Conservation (phyloP, 2,888 invertebrate genomes). For the Chorisops tibialis region DNA sequence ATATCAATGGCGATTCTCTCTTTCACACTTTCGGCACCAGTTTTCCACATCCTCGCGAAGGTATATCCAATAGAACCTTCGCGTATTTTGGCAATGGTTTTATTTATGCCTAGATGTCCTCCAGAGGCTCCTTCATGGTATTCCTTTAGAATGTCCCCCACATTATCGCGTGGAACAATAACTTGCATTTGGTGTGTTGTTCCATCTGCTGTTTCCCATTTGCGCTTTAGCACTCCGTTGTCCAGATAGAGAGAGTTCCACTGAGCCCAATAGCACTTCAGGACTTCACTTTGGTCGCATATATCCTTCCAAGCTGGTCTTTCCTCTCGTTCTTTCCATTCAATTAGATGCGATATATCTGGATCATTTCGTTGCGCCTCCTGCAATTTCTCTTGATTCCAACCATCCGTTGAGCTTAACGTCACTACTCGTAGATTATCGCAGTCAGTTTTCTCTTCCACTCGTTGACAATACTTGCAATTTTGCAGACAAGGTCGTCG, state of each 20-base stretch:
- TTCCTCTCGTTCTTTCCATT: not conserved
- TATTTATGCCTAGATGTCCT: slow-evolving; percentile 37
- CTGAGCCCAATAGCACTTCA: slow-evolving; percentile 17
- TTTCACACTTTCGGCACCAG: slow-evolving; percentile 9
- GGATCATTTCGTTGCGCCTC: slow-evolving; percentile 11
- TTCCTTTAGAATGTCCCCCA: slow-evolving; percentile 34
- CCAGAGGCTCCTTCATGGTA: slow-evolving; percentile 33
- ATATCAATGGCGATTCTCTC: slow-evolving; percentile 28
- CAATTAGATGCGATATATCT: not conserved
- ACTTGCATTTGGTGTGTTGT: slow-evolving; percentile 19
- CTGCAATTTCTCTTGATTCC: not conserved
- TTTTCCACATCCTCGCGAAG: slow-evolving; percentile 18
- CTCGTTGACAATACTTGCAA: slow-evolving; percentile 1
- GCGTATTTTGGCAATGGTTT: slow-evolving; percentile 3
- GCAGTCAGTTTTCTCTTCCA: no score
- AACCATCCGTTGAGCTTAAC: not conserved
- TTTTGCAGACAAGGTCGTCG: slow-evolving; percentile 33
- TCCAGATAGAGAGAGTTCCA: not conserved
- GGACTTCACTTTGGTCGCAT: not conserved
- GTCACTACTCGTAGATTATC: slow-evolving; percentile 7
- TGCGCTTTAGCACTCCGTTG: not conserved
- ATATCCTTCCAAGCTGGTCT: slow-evolving; percentile 10
- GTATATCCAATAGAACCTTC: slow-evolving; percentile 25
- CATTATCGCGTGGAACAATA: slow-evolving; percentile 28
- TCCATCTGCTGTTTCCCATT: slow-evolving; percentile 14